Percentiles rank a stretch among this genome's conserved stretches.
These are phyloP conservation scores for Melinaea menophilus DNA, from an alignment of 2,888 invertebrate genomes.

Conservation along the genomic window DNA sequence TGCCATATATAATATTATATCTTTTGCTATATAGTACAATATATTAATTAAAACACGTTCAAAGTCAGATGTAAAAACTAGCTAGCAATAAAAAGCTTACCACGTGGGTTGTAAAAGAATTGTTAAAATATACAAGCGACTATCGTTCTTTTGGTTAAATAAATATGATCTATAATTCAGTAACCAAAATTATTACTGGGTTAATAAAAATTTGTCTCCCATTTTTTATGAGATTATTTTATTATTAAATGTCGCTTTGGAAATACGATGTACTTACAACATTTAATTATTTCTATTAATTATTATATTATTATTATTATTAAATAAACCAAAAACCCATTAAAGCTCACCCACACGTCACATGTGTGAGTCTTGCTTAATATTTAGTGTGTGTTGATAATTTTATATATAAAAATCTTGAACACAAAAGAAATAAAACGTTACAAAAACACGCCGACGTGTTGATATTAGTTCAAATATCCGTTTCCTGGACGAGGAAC, in stretches of 20 bases:
- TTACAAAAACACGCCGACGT: conserved; percentile 14
- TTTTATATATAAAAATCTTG: background rate
- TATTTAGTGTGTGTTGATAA: background rate
- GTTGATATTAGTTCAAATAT: conserved; percentile 34
- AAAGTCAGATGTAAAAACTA: background rate
- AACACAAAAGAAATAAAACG: background rate
- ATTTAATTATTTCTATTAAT: conserved; percentile 4
- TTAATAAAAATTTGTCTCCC: conserved; percentile 27
- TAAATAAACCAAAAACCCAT: too few species aligned
- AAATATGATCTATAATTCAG: conserved; percentile 3
- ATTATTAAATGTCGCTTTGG: conserved; percentile 13
- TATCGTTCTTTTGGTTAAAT: background rate
- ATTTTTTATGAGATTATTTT: conserved; percentile 29
- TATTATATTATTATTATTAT: background rate
- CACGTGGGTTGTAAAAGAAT: conserved; percentile 16
- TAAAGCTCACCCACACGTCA: background rate
- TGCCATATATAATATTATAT: background rate
- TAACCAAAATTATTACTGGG: conserved; percentile 15
- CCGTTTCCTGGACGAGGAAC: conserved; percentile 29
- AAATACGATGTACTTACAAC: conserved; percentile 15
- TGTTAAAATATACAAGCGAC: background rate
- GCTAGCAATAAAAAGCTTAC: background rate
- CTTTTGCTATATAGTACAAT: too few species aligned
- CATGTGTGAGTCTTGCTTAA: background rate
- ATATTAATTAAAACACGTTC: too few species aligned